A percentile compares a stretch with the other conserved stretches of the same genome.
These are phyloP conservation scores for Podargus strigoides DNA, from an alignment of 2,797 vertebrate genomes.

Conservation along the genomic window DNA sequence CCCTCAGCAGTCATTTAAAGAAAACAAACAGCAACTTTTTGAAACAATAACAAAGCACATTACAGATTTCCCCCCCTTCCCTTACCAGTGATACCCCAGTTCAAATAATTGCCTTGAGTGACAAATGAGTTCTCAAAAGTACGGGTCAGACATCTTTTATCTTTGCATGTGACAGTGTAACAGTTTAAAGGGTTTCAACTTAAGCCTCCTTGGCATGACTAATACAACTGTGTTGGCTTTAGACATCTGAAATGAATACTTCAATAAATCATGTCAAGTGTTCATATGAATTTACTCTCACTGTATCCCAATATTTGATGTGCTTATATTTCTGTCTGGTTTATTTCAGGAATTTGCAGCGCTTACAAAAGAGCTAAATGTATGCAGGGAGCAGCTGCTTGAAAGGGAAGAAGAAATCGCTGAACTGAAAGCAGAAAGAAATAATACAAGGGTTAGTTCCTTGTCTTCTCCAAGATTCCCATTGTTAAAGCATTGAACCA, in stretches of 20 bases:
- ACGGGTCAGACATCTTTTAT: not conserved
- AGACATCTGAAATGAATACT: not conserved
- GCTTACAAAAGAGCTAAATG: conserved; percentile 92
- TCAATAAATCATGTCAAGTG: not conserved
- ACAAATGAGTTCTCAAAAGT: not conserved
- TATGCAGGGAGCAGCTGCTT: conserved; percentile 92
- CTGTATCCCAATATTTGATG: not conserved
- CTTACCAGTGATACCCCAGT: not conserved
- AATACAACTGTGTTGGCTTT: not conserved
- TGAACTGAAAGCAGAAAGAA: conserved; percentile 93
- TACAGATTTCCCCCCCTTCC: not conserved
- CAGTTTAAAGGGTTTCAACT: not conserved
- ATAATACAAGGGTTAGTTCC: conserved; percentile 89
- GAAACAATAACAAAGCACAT: not conserved
- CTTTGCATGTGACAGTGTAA: not conserved
- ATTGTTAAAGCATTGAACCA: not conserved
- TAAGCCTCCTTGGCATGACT: not conserved
- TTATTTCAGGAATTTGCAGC: conserved; percentile 89
- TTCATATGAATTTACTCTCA: not conserved
- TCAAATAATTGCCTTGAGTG: not conserved
- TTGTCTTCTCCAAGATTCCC: not conserved
- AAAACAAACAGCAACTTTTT: not conserved
- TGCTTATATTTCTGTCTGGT: conserved; percentile 9
- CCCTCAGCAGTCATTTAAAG: not conserved
- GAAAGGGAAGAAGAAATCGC: conserved; percentile 95